Base-by-base conservation (phyloP, 2,888 invertebrate species). In the Clostera curtula region DNA sequence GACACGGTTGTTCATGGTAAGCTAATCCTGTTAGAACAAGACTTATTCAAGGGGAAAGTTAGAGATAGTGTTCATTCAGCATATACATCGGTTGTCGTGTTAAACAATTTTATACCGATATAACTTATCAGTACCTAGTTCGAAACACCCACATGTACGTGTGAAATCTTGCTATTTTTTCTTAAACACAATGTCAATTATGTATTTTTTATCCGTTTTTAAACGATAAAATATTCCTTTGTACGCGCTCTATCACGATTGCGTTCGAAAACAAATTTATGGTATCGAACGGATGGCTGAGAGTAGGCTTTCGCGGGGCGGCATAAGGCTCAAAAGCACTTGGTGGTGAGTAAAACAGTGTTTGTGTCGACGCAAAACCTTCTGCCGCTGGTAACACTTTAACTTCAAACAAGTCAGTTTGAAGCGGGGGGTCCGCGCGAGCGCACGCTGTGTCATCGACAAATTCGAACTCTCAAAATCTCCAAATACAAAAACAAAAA, bases 221-320 rank as follows among this genome's bases (percentile, higher is more conserved):
- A 42, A 43, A 49, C 52, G 55, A 65, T 62, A 62, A 59, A 50
- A 41, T 44, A 38, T 51, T 52, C 59, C 56, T 57, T 62, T 69
- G 66, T 69, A 56, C 49, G 51, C 40, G 54, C 51, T 56, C 55
- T 68, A 68, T 67, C 62, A 50, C 52, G 58, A 66, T 62, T 59
- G 43, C 36, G 34, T 34, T 39, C 42, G 28, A 40, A 37, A 40
- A 43, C 56, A 40, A 54, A 36, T 12, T 24, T 24, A 13, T 17
- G 1, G 19, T 15, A 26, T 15, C 48, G 12, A 7, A 6, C 12
- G 3, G 6, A 21, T 8, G 26, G 2, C 5, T 5, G 7, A n/a
- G 20, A 5, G 8, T n/a, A 1, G 19, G 32, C 2, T 24, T 40
- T 50, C 47, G 19, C 0, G 0, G 2, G 0, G 2, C n/a, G n/a